Percentiles rank a stretch among this genome's conserved stretches.
These are phyloP conservation scores for Chamaea fasciata DNA, from an alignment of 2,113 vertebrate species.

Conservation along the genomic window DNA sequence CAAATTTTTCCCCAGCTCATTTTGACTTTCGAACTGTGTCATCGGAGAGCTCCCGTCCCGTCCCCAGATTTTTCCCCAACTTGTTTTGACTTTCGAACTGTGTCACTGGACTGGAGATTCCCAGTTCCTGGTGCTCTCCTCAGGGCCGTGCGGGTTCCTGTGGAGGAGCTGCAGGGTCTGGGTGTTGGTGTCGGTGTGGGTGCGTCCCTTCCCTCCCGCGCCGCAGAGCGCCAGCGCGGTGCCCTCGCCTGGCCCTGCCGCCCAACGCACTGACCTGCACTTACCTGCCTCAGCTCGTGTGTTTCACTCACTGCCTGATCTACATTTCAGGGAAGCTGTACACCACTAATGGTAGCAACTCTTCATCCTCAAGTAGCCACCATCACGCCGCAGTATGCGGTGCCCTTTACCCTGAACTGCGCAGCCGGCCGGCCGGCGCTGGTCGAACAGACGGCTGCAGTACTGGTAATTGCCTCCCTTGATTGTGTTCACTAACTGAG, in stretches of 20 bases:
- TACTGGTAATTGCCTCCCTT: slow-evolving; percentile 95
- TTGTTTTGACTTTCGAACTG: not conserved
- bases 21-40: not conserved
- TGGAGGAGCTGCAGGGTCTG: not conserved
- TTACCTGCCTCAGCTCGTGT: slow-evolving; percentile 67
- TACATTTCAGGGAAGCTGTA: slow-evolving; percentile 97
- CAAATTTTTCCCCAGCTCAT: not conserved
- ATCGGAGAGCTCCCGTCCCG: not conserved
- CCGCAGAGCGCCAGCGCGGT: slow-evolving; percentile 14
- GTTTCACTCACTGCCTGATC: slow-evolving; percentile 85
- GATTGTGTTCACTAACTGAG: slow-evolving; percentile 81
- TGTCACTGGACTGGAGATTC: not conserved
- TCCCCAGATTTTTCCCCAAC: not conserved
- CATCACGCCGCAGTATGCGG: slow-evolving; percentile 96
- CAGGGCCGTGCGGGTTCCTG: not conserved
- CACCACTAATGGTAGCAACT: slow-evolving; percentile 99
- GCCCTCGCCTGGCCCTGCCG: slow-evolving; percentile 50
- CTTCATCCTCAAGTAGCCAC: slow-evolving; percentile 97
- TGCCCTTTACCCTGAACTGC: slow-evolving; percentile 93
- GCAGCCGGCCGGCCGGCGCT: slow-evolving; percentile 94
- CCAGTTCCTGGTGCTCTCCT: not conserved
- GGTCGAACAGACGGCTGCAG: slow-evolving; percentile 98
- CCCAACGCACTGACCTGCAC: slow-evolving; percentile 23
- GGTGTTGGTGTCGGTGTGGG: not conserved
- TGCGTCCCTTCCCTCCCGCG: not conserved